Evolutionary conservation across 2,888 invertebrate genomes (phyloP).

Genomic region (Orthosia cruda): DNA sequence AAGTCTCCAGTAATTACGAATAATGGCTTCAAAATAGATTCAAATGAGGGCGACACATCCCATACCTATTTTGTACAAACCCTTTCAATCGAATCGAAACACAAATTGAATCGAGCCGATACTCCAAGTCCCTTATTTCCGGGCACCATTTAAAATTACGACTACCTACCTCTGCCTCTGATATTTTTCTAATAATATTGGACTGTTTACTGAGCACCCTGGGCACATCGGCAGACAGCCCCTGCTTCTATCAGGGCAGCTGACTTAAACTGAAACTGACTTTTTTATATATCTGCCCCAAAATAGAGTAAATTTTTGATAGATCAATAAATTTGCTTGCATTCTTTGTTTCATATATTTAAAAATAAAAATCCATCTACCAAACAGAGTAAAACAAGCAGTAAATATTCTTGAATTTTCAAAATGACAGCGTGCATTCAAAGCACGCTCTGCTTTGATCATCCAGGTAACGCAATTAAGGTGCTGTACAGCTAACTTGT

Average conservation of each 20-base stretch:
- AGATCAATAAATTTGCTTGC: too few relatives aligned
- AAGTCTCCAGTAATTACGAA: constrained; percentile 48
- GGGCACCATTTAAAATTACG: constrained; percentile 59
- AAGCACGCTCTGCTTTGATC: too few relatives aligned
- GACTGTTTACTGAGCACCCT: constrained; percentile 15
- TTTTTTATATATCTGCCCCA: too few relatives aligned
- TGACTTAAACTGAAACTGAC: neutral
- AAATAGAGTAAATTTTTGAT: too few relatives aligned
- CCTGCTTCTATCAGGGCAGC: neutral
- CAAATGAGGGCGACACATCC: constrained; percentile 58
- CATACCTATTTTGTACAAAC: constrained; percentile 52
- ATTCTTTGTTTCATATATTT: too few relatives aligned
- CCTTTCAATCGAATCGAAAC: constrained; percentile 54
- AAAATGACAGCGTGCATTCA: too few relatives aligned
- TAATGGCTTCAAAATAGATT: constrained; percentile 48
- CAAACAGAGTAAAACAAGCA: too few relatives aligned
- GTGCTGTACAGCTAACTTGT: too few relatives aligned
- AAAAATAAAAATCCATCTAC: too few relatives aligned
- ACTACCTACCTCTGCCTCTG: constrained; percentile 40
- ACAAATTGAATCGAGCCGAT: constrained; percentile 57
- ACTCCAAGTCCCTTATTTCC: constrained; percentile 51
- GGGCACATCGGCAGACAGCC: too few relatives aligned
- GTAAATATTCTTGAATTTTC: too few relatives aligned
- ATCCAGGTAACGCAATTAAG: too few relatives aligned
- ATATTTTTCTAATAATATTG: constrained; percentile 46